Evolutionary conservation across 2,113 vertebrate genomes (phyloP), one percentile per base, ranked within the genome.

Genomic region (Festucalex cinctus): DNA sequence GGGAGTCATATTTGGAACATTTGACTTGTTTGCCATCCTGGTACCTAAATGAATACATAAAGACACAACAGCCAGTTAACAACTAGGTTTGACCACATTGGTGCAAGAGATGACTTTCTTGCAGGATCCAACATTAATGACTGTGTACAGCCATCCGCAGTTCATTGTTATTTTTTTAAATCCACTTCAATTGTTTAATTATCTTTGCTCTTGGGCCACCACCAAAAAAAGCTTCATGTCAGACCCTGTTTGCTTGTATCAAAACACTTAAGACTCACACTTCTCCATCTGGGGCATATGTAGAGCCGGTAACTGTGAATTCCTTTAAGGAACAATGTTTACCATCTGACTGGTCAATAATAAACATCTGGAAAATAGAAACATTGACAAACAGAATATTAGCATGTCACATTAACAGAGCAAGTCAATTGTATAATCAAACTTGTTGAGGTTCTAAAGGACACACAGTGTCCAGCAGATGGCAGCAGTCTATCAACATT

Each of bases 271-370:
- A 74, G 86, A 95, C 95, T 96, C 90, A 99, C 97, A 99, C 94
- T 92, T 96, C 91, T 92, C 97, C 97, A 69, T 94, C 88, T 17
- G 97, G 97, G 46, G 96, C 95, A 0, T 99, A 99, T 1, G 96
- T 99, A 51, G 96, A 98, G 22, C 97, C 97, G 22, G 94, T 94
- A 57, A 99, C 88, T 9, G 93, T 95, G 79, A 99, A 99, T 78
- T 99, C 95, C 66, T 95, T 95, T 70, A 99, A 89, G 35, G 91
- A 92, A 80, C 97, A 99, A 73, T 84, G 89, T 58, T 96, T 93
- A 22, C 91, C 92, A 83, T 94, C 92, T 24, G 93, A 88, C 79
- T 82, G 91, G 86, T 98, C 95, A 68, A 99, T 69, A 78, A 98
- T 88, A 86, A 98, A 97, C 94, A 99, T 96, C 97, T 99, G 13